Conservation (phyloP, 1,140 invertebrate species). For the Apocrypta bakeri region DNA sequence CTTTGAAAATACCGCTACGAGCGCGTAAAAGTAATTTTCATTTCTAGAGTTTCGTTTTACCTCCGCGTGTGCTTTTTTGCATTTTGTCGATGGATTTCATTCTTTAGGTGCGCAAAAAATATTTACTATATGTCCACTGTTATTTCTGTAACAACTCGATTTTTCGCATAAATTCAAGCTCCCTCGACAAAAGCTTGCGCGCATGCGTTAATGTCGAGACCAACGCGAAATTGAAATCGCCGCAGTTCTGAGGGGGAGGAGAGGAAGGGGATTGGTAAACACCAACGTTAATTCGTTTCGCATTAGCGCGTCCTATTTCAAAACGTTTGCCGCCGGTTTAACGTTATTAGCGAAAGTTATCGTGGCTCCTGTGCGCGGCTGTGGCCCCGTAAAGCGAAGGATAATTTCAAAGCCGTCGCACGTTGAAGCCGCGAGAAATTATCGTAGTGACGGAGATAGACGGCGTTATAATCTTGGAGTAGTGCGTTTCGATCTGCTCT, state of each 20-base stretch:
- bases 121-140: no score
- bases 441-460: not conserved
- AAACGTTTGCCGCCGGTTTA: not conserved
- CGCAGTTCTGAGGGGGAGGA: not conserved
- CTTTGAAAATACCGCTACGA: not conserved
- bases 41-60: not conserved
- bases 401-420: not conserved
- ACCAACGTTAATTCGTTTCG: slow-evolving; percentile 29
- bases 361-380: not conserved
- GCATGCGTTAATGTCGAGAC: no score
- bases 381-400: not conserved
- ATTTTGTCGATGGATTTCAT: not conserved
- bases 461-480: not conserved
- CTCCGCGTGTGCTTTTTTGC: not conserved
- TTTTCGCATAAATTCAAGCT: no score
- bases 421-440: not conserved
- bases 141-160: no score
- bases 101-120: no score
- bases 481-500: not conserved
- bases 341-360: slow-evolving; percentile 29
- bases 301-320: slow-evolving; percentile 34
- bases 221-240: slow-evolving; percentile 1
- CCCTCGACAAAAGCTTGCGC: no score
- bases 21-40: not conserved
- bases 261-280: not conserved